Conservation (phyloP, 2,888 invertebrate species). For the Lysandra bellargus region DNA sequence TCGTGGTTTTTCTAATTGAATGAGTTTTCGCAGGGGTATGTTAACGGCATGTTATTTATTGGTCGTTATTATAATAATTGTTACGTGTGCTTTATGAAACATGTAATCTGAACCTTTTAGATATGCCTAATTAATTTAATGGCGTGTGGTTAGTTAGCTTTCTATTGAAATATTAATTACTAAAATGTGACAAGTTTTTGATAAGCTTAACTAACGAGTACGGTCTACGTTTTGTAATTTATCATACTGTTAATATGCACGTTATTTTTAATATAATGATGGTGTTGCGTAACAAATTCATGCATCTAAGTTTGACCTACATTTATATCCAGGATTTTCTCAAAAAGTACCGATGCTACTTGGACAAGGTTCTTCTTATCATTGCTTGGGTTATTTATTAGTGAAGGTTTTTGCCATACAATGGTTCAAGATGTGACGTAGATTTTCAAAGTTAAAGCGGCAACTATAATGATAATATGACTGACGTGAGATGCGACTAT, state of each 20-base stretch:
- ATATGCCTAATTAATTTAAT: conserved; percentile 25
- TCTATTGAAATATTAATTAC: conserved; percentile 25
- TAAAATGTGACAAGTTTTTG: background rate
- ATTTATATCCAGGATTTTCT: background rate
- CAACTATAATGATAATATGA: too few species aligned
- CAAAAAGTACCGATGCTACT: background rate
- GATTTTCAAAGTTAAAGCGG: background rate
- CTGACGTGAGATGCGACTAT: background rate
- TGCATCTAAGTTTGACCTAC: background rate
- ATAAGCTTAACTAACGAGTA: background rate
- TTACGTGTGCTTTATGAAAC: conserved; percentile 9
- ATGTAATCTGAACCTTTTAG: conserved; percentile 29
- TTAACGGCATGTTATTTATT: background rate
- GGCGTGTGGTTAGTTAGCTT: conserved; percentile 5
- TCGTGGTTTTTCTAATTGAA: background rate
- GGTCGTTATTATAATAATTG: conserved; percentile 9
- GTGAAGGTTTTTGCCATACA: background rate
- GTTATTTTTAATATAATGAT: background rate
- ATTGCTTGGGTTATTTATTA: background rate
- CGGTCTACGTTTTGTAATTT: background rate
- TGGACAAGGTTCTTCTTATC: background rate
- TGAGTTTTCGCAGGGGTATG: background rate
- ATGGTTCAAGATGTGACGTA: background rate
- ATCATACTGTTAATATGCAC: background rate
- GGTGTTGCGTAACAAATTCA: background rate